Base-by-base conservation (phyloP, 2,797 vertebrate genomes). In the Fundulus diaphanus region DNA sequence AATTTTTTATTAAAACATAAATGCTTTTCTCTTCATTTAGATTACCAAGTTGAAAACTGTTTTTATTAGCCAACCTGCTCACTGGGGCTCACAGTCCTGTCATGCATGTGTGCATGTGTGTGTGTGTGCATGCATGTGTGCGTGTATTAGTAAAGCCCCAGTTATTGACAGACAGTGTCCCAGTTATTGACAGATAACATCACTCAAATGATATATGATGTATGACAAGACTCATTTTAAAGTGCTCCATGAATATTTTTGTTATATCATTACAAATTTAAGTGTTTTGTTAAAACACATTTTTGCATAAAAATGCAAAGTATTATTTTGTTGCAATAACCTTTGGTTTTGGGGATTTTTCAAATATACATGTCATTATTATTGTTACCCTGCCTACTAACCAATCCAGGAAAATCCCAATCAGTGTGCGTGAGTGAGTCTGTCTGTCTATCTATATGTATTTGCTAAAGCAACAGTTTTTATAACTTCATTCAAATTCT, bases 1-100 rank as follows among this genome's bases (percentile, higher is more conserved):
- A 73, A 87, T 87, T 81, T 85, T 89, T 68, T 86, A 79, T 84
- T 79, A 52, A 73, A 82, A 82, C 74, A 70, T 87, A 68, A 87
- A 86, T 87, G 31, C 56, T 68, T 78, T 91, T 81, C 77, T 80
- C 82, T 68, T 68, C 75, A 71, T 68, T 83, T 76, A 89, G 81
- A 83, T 89, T 81, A 76, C 72, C 68, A 80, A 80, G 77, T 33
- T 59, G 77, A 85, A 79, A 78, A 68, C 42, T 80, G 37, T 92
- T 90, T 88, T 84, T 79, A 90, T 88, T 83, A 90, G 57, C 33
- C 2, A 24, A 68, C 75, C 46, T 72, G 84, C 74, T 86, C 79
- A 83, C 78, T 69, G 79, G 85, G 82, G 71, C 74, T 82, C 85
- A 88, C 76, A 77, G 83, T 61, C 2, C 0, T 73, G 69, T 61